These are phyloP conservation scores for Mus spicilegus DNA, from an alignment of 2,113 vertebrate genomes.

Conservation along the genomic window DNA sequence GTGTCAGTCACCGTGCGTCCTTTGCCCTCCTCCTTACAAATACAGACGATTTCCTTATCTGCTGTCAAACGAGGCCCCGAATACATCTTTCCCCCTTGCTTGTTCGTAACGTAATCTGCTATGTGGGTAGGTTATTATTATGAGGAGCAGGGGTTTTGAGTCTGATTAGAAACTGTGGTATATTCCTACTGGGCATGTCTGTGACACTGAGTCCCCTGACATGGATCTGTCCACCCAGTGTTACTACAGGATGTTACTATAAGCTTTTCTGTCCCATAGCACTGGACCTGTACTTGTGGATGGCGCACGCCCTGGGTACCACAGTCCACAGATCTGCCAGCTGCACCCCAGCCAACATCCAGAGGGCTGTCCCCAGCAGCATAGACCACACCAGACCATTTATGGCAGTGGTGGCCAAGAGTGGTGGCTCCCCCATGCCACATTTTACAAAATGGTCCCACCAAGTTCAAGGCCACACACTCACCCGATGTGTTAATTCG, in stretches of 20 bases:
- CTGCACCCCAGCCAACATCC: fast-evolving
- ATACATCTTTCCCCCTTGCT: neutral
- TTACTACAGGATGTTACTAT: too few relatives aligned
- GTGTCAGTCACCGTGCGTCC: slow-evolving; percentile 73
- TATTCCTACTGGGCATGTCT: too few relatives aligned
- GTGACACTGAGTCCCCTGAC: neutral
- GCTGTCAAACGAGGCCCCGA: slow-evolving; percentile 68
- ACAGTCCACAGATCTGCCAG: fast-evolving
- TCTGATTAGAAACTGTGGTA: neutral
- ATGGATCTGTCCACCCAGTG: neutral
- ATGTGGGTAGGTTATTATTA: neutral
- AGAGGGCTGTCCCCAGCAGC: too few relatives aligned
- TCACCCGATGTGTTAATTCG: neutral
- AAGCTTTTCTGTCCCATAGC: neutral
- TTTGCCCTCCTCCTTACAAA: slow-evolving; percentile 82
- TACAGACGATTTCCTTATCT: slow-evolving; percentile 83
- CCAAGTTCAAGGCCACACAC: neutral
- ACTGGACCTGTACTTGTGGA: neutral
- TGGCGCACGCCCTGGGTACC: fast-evolving
- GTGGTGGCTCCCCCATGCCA: fast-evolving
- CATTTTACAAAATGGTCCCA: neutral
- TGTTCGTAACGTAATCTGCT: neutral
- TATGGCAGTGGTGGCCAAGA: neutral
- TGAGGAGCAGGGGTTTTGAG: neutral
- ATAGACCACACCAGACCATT: fast-evolving